phyloP scores from a whole-genome alignment of 2,113 vertebrate genomes.

The Atrichornis clamosus region DNA sequence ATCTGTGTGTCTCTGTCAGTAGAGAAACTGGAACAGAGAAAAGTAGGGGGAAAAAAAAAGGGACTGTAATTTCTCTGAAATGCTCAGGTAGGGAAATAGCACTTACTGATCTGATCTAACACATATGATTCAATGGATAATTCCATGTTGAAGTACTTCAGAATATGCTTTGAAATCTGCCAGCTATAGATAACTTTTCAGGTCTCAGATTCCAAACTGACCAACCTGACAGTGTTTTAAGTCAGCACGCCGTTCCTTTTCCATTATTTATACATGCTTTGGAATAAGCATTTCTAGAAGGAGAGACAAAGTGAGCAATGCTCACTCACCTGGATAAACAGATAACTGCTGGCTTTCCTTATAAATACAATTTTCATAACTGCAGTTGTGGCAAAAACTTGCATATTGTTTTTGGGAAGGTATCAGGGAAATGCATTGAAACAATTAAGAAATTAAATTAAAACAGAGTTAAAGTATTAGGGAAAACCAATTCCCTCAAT shows the following conservation, averaged over 20 bases:
- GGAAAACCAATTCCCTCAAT: neutral
- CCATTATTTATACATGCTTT: neutral
- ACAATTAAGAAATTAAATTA: neutral
- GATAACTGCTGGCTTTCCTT: neutral
- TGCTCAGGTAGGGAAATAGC: neutral
- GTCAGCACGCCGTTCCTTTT: neutral
- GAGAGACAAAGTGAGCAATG: neutral
- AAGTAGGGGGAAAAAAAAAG: neutral
- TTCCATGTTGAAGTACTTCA: neutral
- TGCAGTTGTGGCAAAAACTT: neutral
- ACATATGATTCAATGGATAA: neutral
- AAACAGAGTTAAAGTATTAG: neutral
- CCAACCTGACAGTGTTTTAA: neutral
- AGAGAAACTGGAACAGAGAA: neutral
- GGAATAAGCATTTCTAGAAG: neutral
- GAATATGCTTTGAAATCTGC: neutral
- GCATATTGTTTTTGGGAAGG: neutral
- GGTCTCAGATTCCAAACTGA: neutral
- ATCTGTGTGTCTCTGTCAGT: neutral
- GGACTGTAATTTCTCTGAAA: neutral
- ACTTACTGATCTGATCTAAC: neutral
- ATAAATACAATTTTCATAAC: neutral
- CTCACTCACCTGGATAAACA: neutral
- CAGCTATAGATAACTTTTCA: neutral
- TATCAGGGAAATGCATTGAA: neutral